Conservation (phyloP, 2,888 invertebrate species). For the Tetranychus piercei region DNA sequence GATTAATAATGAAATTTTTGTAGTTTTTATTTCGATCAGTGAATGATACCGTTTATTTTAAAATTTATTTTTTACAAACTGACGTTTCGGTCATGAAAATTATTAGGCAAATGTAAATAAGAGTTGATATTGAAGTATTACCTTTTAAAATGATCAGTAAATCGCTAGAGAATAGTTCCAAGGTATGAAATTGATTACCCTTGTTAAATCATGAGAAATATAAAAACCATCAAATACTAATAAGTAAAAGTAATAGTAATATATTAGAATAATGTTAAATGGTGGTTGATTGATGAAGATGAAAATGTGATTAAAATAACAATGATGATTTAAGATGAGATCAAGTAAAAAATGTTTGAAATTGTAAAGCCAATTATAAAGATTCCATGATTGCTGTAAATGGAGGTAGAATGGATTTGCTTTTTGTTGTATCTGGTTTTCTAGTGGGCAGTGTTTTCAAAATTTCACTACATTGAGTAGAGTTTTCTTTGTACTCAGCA, state of each 20-base stretch:
- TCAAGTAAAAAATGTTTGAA: neutral
- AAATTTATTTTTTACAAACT: no score
- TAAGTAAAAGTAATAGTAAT: neutral
- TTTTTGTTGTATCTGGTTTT: neutral
- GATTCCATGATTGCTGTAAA: neutral
- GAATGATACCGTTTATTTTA: no score
- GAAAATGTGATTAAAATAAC: neutral
- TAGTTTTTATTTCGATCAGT: no score
- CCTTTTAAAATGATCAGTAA: no score
- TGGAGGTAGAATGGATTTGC: neutral
- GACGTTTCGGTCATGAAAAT: no score
- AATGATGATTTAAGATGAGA: neutral
- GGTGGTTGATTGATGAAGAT: neutral
- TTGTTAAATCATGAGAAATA: no score
- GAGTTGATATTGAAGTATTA: no score
- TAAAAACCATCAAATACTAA: neutral
- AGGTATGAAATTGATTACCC: no score
- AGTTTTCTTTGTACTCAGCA: neutral
- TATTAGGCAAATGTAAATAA: no score
- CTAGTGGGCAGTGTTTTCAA: neutral
- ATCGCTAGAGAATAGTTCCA: no score
- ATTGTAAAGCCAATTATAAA: neutral
- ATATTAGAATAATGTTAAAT: neutral
- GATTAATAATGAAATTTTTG: no score
- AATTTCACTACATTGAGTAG: neutral